Conservation (phyloP, 2,797 vertebrate species). For the Gambusia yucatana region DNA sequence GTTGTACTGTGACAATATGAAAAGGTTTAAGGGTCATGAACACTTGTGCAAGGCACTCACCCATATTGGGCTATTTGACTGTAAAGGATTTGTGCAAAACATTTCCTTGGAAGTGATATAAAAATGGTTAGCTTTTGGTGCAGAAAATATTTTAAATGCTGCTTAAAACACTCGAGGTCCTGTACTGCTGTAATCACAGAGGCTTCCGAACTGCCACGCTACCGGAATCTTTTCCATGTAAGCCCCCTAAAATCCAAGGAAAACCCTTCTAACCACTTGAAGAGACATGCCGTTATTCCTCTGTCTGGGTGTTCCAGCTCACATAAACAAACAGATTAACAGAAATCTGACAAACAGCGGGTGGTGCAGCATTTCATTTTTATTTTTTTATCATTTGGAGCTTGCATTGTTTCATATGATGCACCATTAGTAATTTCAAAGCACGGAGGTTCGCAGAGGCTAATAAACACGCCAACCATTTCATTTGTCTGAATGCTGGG, state of each 20-base stretch:
- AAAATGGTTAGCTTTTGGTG: constrained; percentile 3
- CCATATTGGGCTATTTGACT: constrained; percentile 17
- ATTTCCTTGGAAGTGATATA: constrained; percentile 10
- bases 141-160: constrained; percentile 6
- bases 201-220: constrained; percentile 2
- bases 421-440: constrained; percentile 46
- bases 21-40: not conserved
- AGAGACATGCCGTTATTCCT: constrained; percentile 60
- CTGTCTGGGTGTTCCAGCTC: constrained; percentile 60
- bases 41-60: not conserved
- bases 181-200: constrained; percentile 11
- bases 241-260: constrained; percentile 55
- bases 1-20: not conserved
- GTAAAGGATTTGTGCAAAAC: constrained; percentile 21
- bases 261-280: constrained; percentile 58
- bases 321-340: constrained; percentile 68
- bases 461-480: constrained; percentile 49
- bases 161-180: not conserved
- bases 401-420: constrained; percentile 9
- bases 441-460: constrained; percentile 41
- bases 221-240: constrained; percentile 44
- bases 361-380: constrained; percentile 20
- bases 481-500: constrained; percentile 47
- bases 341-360: constrained; percentile 57
- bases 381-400: not conserved